Base-by-base conservation (phyloP, 1,140 invertebrate genomes). In the Adelges cooleyi region DNA sequence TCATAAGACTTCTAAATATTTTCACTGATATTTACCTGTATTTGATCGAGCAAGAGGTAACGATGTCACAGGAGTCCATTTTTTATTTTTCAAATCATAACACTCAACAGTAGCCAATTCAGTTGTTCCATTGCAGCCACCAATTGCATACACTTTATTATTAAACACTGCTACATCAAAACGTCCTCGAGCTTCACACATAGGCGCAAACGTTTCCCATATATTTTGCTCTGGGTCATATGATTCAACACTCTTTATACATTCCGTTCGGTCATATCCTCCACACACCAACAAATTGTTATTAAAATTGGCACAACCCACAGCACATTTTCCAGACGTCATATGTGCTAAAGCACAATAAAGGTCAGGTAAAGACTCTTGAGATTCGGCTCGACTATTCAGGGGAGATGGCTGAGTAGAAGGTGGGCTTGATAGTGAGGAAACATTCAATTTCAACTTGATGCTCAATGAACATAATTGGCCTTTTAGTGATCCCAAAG, bases 231-330 rank as follows among this genome's bases (percentile, higher is more conserved):
- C 75, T 3, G 84, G 80, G 71, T 86, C 79, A 74, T 88, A 92
- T 18, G 80, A 78, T 76, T 92, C 90, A 1, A 85, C 86, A 15
- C 80, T 79, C 59, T 81, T 82, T 46, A 93, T 76, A 72, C 89
- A 92, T 73, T 92, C 87, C 17, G 84, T 86, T 46, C 90, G 79
- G 73, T 92, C 88, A 74, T 93, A 92, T 9, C 90, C 90, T 73
- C 86, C 86, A 74, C 86, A 87, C 20, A 89, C 85, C 67, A 90
- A 74, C 1, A 91, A 74, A 50, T 80, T 80, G 23, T 82, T 82
- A 66, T 85, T 78, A 15, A 86, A 72, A 68, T 84, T 82, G 27
- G 81, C 83, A 65, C 85, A 82, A 9, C 88, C 88, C 52, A 86
- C 80, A n/a, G 84, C 82, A 75, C 86, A 89, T 67, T 87, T 80